These are phyloP conservation scores for Australoheros scitulus DNA, from an alignment of 2,113 vertebrate species.

Conservation along the genomic window DNA sequence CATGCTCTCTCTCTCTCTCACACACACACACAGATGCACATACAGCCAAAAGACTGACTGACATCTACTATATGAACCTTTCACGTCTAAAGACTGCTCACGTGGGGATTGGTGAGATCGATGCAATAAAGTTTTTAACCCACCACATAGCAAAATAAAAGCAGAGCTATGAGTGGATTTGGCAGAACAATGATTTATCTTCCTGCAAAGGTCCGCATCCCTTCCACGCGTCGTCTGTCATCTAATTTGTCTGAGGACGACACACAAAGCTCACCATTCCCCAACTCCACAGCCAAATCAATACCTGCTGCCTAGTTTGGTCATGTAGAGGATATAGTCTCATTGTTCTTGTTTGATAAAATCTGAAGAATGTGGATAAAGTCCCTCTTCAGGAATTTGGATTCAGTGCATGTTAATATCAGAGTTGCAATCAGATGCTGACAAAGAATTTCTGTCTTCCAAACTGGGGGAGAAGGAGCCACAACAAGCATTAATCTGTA, in stretches of 20 bases:
- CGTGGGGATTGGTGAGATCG: background rate
- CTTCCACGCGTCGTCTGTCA: background rate
- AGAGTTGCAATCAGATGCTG: conserved; percentile 11
- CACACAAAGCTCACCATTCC: background rate
- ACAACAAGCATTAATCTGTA: background rate
- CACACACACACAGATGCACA: background rate
- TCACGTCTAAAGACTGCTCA: background rate
- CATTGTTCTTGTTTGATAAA: background rate
- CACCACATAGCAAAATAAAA: background rate
- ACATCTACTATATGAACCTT: background rate
- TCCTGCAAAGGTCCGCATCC: background rate
- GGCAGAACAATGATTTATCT: background rate
- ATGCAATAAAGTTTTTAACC: background rate
- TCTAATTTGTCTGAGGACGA: conserved; percentile 10
- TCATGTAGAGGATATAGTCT: background rate
- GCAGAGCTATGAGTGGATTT: background rate
- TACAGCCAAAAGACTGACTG: background rate
- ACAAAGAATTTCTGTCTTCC: background rate
- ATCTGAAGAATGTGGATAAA: background rate
- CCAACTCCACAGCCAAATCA: background rate
- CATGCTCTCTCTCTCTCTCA: background rate
- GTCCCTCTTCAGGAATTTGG: background rate
- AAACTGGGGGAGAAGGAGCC: background rate
- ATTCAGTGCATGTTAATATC: background rate
- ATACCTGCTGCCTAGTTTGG: conserved; percentile 1